Evolutionary conservation across 2,797 vertebrate species (phyloP).

Genomic region (Parotocinclus haroldoi): DNA sequence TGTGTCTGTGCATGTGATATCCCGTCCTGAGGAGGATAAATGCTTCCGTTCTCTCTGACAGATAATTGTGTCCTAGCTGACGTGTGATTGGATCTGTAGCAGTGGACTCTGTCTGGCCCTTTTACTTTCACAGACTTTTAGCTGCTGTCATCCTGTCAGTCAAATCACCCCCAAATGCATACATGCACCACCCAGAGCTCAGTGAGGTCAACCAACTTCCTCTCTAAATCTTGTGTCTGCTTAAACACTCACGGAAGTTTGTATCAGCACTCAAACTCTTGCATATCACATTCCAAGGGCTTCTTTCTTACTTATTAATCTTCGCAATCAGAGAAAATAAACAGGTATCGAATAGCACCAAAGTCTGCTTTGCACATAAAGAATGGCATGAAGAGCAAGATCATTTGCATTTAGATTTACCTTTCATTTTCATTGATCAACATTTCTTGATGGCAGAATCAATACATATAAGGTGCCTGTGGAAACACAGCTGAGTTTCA

Average conservation of each 20-base stretch:
- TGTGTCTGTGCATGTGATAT: no score
- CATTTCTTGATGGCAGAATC: slow-evolving; percentile 48
- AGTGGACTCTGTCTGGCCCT: neutral
- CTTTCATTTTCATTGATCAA: slow-evolving; percentile 69
- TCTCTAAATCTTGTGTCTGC: neutral
- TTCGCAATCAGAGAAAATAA: slow-evolving; percentile 23
- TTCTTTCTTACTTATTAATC: slow-evolving; percentile 15
- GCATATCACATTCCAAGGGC: neutral
- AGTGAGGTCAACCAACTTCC: slow-evolving; percentile 9
- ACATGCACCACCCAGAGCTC: neutral
- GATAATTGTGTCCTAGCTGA: no score
- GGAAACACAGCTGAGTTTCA: slow-evolving; percentile 16
- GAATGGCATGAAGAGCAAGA: slow-evolving; percentile 55
- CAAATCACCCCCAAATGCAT: slow-evolving; percentile 16
- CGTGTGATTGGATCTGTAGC: no score
- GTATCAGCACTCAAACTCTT: neutral
- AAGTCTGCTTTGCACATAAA: slow-evolving; percentile 57
- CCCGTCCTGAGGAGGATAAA: no score
- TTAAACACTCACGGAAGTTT: neutral
- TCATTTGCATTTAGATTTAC: slow-evolving; percentile 70
- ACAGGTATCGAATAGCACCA: slow-evolving; percentile 9
- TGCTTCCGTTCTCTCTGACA: no score
- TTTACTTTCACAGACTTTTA: slow-evolving; percentile 17
- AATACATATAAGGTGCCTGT: slow-evolving; percentile 29
- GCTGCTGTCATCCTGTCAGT: slow-evolving; percentile 41